phyloP scores from a whole-genome alignment of 2,113 vertebrate species.

The Petrocephalus zakoni region DNA sequence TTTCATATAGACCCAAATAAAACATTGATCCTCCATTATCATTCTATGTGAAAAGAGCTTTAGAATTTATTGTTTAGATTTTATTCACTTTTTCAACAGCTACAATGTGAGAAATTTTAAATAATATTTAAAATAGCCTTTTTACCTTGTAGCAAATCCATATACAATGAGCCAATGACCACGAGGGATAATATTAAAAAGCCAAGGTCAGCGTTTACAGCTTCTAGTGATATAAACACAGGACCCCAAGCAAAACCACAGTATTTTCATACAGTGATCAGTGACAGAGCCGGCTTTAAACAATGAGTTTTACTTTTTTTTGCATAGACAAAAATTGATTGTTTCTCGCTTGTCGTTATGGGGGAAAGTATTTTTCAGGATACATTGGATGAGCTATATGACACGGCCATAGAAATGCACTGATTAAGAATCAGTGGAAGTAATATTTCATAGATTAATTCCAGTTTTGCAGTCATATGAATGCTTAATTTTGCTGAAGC shows the following conservation, averaged over 20 bases:
- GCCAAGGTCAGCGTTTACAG: not conserved
- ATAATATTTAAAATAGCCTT: not conserved
- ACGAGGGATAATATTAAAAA: not conserved
- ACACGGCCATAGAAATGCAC: not conserved
- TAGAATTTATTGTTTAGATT: not conserved
- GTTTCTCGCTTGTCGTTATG: not conserved
- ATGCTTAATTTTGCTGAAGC: not conserved
- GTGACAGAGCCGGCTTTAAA: not conserved
- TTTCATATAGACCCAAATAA: not conserved
- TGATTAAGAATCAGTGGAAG: not conserved
- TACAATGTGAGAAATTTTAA: not conserved
- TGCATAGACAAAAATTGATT: conserved; percentile 9
- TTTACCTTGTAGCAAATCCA: not conserved
- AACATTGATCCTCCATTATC: not conserved
- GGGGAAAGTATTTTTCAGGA: not conserved
- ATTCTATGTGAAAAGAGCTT: not conserved
- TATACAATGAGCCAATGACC: not conserved
- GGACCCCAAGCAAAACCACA: not conserved
- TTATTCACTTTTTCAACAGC: not conserved
- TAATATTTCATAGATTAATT: not conserved
- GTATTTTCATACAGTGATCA: not conserved
- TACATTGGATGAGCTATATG: not conserved
- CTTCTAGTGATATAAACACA: not conserved
- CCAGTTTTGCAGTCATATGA: not conserved
- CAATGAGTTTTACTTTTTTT: not conserved